These are phyloP conservation scores for Tachuris rubrigastra DNA, from an alignment of 2,113 vertebrate species.

Conservation along the genomic window DNA sequence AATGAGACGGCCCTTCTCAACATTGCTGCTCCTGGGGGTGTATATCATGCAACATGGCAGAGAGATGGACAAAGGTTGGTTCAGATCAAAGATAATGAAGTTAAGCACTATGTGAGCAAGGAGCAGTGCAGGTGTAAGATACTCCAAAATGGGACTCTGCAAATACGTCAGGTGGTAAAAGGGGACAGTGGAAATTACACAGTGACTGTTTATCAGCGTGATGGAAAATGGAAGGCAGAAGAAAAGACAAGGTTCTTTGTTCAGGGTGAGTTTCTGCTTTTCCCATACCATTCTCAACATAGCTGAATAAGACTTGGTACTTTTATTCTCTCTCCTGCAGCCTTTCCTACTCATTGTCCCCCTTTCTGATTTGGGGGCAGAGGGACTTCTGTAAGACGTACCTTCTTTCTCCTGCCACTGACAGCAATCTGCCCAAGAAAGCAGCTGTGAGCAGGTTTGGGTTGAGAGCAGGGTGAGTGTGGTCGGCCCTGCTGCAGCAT, in stretches of 20 bases:
- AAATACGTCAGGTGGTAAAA: neutral
- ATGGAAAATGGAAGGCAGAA: neutral
- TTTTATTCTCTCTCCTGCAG: neutral
- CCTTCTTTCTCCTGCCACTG: neutral
- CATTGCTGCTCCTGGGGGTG: rapidly evolving
- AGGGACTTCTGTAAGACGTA: neutral
- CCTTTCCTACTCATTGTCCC: neutral
- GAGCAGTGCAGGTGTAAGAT: neutral
- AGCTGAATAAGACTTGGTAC: neutral
- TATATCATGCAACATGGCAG: rapidly evolving
- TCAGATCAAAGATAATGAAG: rapidly evolving
- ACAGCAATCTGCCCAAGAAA: neutral
- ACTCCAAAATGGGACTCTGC: neutral
- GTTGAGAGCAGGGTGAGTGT: neutral
- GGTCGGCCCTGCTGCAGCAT: rapidly evolving
- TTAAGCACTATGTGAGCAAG: neutral
- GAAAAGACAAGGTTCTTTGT: neutral
- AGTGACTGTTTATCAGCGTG: rapidly evolving
- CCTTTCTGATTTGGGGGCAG: neutral
- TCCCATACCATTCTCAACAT: neutral
- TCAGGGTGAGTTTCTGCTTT: slow-evolving; percentile 31
- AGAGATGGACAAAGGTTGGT: rapidly evolving
- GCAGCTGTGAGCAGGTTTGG: rapidly evolving
- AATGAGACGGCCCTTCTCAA: neutral
- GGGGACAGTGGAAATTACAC: neutral